A percentile compares a stretch with the other conserved stretches of the same genome.
Evolutionary conservation across 1,140 invertebrate genomes (phyloP).

Genomic region (Drosophila melanica): DNA sequence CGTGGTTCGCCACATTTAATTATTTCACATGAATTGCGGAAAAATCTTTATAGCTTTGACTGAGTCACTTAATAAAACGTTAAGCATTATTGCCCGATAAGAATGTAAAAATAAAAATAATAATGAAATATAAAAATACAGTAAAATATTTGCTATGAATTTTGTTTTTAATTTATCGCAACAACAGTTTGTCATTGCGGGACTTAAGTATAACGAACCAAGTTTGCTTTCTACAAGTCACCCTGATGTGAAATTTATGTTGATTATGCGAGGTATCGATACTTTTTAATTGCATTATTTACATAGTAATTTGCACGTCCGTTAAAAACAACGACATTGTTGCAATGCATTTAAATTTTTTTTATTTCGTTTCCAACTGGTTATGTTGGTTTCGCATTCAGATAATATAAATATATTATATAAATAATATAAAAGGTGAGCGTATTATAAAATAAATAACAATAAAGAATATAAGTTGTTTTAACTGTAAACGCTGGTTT

Average conservation of each 20-base stretch:
- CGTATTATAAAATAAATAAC: neutral
- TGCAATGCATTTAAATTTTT: constrained; percentile 1
- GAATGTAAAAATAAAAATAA: constrained; percentile 16
- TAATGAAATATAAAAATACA: constrained; percentile 3
- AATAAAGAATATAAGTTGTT: neutral
- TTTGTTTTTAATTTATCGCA: constrained; percentile 38
- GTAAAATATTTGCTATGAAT: constrained; percentile 38
- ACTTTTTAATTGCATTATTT: constrained; percentile 35
- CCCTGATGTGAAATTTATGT: constrained; percentile 25
- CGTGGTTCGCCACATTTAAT: constrained; percentile 55
- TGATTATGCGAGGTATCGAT: constrained; percentile 26
- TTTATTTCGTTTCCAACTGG: neutral
- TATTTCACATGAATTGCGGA: constrained; percentile 74
- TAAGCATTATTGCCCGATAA: constrained; percentile 46
- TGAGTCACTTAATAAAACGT: constrained; percentile 62
- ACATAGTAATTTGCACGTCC: constrained; percentile 23
- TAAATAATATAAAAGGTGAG: neutral
- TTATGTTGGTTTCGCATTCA: neutral
- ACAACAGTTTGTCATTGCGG: constrained; percentile 30
- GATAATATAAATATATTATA: neutral
- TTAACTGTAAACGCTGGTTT: neutral
- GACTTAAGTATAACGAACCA: constrained; percentile 13
- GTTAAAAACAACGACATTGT: constrained; percentile 4
- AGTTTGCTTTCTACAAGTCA: constrained; percentile 30
- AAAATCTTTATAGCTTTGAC: constrained; percentile 35